Percentiles rank a stretch among this genome's conserved stretches.
Evolutionary conservation across 92 coral and sea anemone genomes (phyloP).

Genomic region (Parazoanthus swiftii): DNA sequence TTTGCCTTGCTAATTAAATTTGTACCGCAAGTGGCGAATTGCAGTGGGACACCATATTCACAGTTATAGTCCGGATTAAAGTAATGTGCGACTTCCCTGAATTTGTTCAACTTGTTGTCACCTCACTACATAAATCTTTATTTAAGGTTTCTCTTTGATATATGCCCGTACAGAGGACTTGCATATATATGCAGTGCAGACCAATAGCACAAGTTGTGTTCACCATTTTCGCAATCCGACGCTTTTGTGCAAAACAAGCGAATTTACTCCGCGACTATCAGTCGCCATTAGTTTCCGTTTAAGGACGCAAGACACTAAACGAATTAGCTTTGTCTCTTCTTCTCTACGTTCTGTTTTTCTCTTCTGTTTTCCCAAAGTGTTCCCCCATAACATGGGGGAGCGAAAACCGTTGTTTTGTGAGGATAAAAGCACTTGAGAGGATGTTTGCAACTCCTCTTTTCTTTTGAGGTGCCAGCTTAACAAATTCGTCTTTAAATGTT

Average conservation of each 20-base stretch:
- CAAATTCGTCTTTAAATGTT: conserved; percentile 34
- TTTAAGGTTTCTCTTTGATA: conserved; percentile 7
- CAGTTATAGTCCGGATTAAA: conserved; percentile 30
- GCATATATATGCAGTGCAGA: not conserved
- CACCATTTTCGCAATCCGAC: not conserved
- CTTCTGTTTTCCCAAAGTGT: not conserved
- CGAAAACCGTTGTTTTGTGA: not conserved
- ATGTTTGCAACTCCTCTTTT: not conserved
- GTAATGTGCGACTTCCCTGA: conserved; percentile 41
- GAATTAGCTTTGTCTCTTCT: conserved; percentile 25
- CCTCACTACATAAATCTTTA: conserved; percentile 17
- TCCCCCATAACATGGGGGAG: not conserved
- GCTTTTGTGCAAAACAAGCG: conserved; percentile 15
- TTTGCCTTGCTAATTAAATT: conserved; percentile 42
- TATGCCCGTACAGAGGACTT: not conserved
- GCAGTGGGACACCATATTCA: conserved; percentile 28
- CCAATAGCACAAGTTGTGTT: not conserved
- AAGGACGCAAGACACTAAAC: conserved; percentile 24
- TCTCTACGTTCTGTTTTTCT: not conserved
- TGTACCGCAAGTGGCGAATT: conserved; percentile 42
- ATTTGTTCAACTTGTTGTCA: conserved; percentile 41
- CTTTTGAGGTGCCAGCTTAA: conserved; percentile 15
- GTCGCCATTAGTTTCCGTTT: conserved; percentile 71
- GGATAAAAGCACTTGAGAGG: not conserved
- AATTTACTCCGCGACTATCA: conserved; percentile 50